Base-by-base conservation (phyloP, 1,140 invertebrate genomes). In the Zaprionus inermis region DNA sequence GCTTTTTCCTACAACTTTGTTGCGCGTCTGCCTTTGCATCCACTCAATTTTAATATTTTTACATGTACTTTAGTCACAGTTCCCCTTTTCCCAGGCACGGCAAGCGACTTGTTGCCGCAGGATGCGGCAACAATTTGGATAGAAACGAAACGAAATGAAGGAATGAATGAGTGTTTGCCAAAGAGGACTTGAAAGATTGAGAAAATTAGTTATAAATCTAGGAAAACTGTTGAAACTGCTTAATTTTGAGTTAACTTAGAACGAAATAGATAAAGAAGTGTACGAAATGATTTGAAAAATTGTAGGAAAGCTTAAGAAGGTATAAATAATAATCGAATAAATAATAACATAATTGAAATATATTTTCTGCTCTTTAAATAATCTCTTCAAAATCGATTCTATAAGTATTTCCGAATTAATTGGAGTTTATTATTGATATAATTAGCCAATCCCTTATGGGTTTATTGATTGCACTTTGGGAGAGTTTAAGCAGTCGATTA, bases 11-110 rank as follows among this genome's bases (percentile, higher is more conserved):
- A 56, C 22, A 61, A 72, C 74, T 80, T 74, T 81, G 74, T 78
- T 71, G 76, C 70, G 78, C 79, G 57, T 76, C 73, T 82, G 55
- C 55, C 72, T 58, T 66, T 55, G 54, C 54, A 78, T 79, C 63
- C 69, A 88, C 76, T 88, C 79, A 74, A 88, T 88, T 71, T 73
- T 54, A 70, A 79, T 71, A 76, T 79, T 77, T 77, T 70, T 73
- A 32, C 68, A 75, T 56, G 14, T 70, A 41, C 67, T 70, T 38
- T 28, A 63, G 51, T 18, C 32, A 18, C 44, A 54, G 52, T 38
- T 30, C 58, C 61, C 12, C 28, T 9, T 24, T 36, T 18, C 1
- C 2, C 30, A 3, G 6, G 16, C 51, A 4, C 7, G 51, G 22
- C 51, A 36, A 18, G n/a, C 12, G 38, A 73, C 71, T 68, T 73